Evolutionary conservation across 2,113 vertebrate species (phyloP).

Genomic region (Sprattus sprattus): DNA sequence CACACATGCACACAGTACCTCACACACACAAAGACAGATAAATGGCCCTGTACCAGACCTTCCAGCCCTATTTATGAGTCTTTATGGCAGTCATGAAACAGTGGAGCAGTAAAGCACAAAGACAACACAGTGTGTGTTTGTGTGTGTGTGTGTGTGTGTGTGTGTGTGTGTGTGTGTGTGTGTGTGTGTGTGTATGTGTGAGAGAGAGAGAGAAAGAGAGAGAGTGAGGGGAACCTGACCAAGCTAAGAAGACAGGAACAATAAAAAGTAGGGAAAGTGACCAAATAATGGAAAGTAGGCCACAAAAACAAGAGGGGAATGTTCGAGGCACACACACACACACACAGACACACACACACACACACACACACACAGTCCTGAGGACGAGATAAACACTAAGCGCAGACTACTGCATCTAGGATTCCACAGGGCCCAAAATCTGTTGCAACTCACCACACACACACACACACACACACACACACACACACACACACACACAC

Average conservation of each 20-base stretch:
- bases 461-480: too few relatives aligned
- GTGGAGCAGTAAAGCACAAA: not conserved
- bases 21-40: not conserved
- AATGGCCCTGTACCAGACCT: not conserved
- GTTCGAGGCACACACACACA: too few relatives aligned
- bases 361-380: too few relatives aligned
- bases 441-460: not conserved
- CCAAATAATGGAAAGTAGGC: not conserved
- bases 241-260: not conserved
- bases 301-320: too few relatives aligned
- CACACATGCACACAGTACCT: not conserved
- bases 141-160: not conserved
- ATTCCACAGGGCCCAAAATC: not conserved
- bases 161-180: not conserved
- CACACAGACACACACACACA: too few relatives aligned
- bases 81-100: not conserved
- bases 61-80: not conserved
- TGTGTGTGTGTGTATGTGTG: not conserved
- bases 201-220: too few relatives aligned
- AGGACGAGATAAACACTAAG: too few relatives aligned
- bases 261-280: not conserved
- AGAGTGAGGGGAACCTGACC: not conserved
- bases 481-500: too few relatives aligned
- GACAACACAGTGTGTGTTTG: not conserved
- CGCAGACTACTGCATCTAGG: too few relatives aligned